Evolutionary conservation across 2,797 vertebrate species (phyloP).

Genomic region (Trachurus trachurus): DNA sequence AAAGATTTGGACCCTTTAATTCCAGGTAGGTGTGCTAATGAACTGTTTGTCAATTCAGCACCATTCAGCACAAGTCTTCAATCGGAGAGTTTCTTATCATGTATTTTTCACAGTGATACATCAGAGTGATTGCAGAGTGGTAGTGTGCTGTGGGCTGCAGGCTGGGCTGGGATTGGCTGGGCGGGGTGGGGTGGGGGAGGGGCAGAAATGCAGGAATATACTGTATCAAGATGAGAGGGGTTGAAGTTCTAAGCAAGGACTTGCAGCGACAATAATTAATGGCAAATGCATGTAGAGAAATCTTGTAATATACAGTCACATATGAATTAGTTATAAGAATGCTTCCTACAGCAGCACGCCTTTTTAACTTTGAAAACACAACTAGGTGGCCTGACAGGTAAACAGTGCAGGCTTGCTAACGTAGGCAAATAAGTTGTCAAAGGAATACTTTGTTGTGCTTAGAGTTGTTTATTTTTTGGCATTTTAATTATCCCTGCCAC

Average conservation of each 20-base stretch:
- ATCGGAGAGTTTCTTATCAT: conserved; percentile 40
- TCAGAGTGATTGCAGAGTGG: conserved; percentile 26
- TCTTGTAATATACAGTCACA: background rate
- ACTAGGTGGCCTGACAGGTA: conserved; percentile 18
- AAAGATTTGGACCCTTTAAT: conserved; percentile 36
- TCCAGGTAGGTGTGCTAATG: conserved; percentile 55
- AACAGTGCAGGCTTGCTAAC: conserved; percentile 5
- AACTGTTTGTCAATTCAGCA: conserved; percentile 51
- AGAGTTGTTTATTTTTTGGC: conserved; percentile 20
- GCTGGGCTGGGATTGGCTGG: background rate
- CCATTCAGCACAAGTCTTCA: conserved; percentile 41
- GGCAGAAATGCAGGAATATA: conserved; percentile 18
- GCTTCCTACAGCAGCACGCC: background rate
- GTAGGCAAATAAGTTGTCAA: conserved; percentile 17
- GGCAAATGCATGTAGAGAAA: background rate
- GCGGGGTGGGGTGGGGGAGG: no score
- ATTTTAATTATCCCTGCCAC: conserved; percentile 33
- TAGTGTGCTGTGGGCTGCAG: no score
- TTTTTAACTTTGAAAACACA: background rate
- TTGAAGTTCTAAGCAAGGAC: background rate
- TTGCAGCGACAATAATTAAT: background rate
- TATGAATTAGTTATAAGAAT: background rate
- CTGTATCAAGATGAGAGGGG: conserved; percentile 2
- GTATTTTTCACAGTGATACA: conserved; percentile 51
- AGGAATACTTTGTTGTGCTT: background rate